Percentiles rank a stretch among this genome's conserved stretches.
Evolutionary conservation across 2,888 invertebrate species (phyloP).

Genomic region (Bruchidius siliquastri): DNA sequence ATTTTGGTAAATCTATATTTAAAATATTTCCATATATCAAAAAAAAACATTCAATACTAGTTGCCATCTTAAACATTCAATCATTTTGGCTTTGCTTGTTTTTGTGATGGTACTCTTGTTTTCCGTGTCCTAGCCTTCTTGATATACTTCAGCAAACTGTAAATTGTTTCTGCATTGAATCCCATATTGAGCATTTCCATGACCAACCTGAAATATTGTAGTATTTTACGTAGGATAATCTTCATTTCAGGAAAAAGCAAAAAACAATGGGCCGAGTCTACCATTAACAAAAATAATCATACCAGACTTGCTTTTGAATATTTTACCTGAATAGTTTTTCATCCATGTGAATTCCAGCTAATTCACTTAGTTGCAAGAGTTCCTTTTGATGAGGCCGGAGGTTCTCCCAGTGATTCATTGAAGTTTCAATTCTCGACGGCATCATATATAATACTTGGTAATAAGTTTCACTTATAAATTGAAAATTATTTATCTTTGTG

Average conservation of each 20-base stretch:
- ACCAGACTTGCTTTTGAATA: not conserved
- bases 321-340: slow-evolving; percentile 22
- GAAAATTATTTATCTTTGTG: too few relatives aligned
- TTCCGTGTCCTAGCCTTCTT: slow-evolving; percentile 10
- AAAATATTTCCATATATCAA: too few relatives aligned
- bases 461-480: too few relatives aligned
- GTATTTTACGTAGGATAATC: too few relatives aligned
- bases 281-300: not conserved
- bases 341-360: slow-evolving; percentile 29
- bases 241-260: too few relatives aligned
- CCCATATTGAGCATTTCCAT: slow-evolving; percentile 29
- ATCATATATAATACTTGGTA: not conserved
- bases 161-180: slow-evolving; percentile 26
- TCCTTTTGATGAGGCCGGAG: slow-evolving; percentile 28
- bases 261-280: too few relatives aligned
- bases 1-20: too few relatives aligned
- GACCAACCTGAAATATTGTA: slow-evolving; percentile 26
- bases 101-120: not conserved
- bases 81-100: not conserved
- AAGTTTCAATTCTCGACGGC: not conserved
- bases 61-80: too few relatives aligned
- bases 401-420: not conserved
- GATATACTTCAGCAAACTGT: slow-evolving; percentile 24
- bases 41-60: too few relatives aligned
- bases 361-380: slow-evolving; percentile 22